Conservation (phyloP, 1,140 invertebrate genomes). For the Saccostrea cuccullata region DNA sequence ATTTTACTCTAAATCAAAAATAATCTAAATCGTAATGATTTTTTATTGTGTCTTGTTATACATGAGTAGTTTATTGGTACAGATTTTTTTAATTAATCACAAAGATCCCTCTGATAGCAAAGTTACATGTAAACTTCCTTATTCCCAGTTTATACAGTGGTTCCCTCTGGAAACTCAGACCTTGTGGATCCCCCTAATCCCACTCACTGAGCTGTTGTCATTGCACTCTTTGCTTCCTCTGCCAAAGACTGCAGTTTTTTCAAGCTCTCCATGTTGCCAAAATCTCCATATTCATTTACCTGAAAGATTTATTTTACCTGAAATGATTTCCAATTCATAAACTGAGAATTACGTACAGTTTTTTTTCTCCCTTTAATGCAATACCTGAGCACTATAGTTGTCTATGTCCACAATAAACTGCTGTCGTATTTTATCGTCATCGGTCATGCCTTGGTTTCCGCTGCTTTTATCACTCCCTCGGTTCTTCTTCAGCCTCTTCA, state of each 20-base stretch:
- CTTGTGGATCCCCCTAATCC: not conserved
- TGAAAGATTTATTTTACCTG: conserved; percentile 52
- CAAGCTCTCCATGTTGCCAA: conserved; percentile 58
- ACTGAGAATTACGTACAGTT: not conserved
- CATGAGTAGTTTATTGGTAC: no score
- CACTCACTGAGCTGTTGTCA: conserved; percentile 54
- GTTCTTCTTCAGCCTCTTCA: conserved; percentile 94
- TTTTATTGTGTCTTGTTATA: no score
- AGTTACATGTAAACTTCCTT: not conserved
- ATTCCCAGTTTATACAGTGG: not conserved
- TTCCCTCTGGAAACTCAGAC: not conserved
- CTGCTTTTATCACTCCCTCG: conserved; percentile 80
- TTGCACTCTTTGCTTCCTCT: conserved; percentile 69
- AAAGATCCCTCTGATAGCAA: no score
- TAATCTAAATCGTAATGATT: no score
- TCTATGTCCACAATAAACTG: conserved; percentile 93
- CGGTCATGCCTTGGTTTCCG: conserved; percentile 81
- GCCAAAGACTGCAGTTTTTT: conserved; percentile 66
- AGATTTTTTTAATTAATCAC: no score
- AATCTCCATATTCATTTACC: conserved; percentile 66
- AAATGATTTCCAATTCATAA: not conserved
- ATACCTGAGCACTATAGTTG: conserved; percentile 77
- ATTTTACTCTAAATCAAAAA: no score
- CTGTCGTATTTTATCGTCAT: conserved; percentile 95
- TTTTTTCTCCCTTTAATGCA: not conserved